Conservation (phyloP, 2,888 invertebrate species). For the Lycaena phlaeas region DNA sequence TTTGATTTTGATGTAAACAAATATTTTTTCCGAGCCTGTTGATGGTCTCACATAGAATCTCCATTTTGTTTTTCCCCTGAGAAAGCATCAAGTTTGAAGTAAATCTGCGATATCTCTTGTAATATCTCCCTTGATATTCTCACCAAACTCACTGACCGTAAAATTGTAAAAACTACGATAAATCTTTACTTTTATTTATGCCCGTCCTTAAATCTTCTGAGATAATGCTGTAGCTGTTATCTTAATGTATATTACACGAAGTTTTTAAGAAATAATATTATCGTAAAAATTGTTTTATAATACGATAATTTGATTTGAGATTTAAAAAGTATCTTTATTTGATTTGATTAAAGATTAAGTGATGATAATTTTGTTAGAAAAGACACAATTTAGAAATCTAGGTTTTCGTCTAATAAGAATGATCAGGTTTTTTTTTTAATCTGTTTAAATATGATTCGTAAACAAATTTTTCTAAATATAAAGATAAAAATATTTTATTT, state of each 20-base stretch:
- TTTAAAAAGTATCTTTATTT: too few relatives aligned
- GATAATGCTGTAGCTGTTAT: conserved; percentile 2
- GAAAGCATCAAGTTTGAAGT: conserved; percentile 57
- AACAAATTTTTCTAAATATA: too few relatives aligned
- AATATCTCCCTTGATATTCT: conserved; percentile 58
- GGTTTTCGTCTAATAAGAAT: too few relatives aligned
- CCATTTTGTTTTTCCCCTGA: conserved; percentile 57
- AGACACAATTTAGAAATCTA: too few relatives aligned
- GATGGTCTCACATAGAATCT: conserved; percentile 45
- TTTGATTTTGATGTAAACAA: too few relatives aligned
- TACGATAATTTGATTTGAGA: too few relatives aligned
- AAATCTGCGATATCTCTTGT: conserved; percentile 63
- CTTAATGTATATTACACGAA: background rate
- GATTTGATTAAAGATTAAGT: too few relatives aligned
- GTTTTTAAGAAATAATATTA: background rate
- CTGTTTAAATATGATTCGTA: too few relatives aligned
- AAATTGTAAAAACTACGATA: conserved; percentile 70
- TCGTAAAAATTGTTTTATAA: background rate
- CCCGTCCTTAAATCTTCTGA: conserved; percentile 1
- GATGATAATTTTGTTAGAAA: too few relatives aligned
- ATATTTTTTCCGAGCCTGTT: conserved; percentile 25
- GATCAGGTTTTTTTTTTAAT: too few relatives aligned
- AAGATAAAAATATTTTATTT: too few relatives aligned
- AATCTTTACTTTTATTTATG: conserved; percentile 30
- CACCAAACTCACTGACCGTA: conserved; percentile 63